These are phyloP conservation scores for Physocephala rufipes DNA, from an alignment of 2,888 invertebrate species.

Conservation along the genomic window DNA sequence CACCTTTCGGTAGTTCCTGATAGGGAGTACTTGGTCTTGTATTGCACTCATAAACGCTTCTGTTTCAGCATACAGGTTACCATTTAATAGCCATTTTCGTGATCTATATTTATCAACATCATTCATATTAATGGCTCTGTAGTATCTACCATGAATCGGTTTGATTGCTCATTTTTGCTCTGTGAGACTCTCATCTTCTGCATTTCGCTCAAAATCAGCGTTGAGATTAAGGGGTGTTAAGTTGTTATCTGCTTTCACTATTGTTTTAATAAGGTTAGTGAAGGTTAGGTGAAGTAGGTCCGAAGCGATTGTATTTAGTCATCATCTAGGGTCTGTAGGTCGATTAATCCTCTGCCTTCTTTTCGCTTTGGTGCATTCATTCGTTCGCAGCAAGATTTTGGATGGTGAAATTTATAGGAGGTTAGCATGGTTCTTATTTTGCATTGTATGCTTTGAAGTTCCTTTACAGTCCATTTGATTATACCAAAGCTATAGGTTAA, in stretches of 20 bases:
- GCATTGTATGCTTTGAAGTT: conserved; percentile 23
- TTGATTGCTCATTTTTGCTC: background rate
- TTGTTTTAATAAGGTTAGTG: too few species aligned
- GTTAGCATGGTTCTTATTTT: conserved; percentile 32
- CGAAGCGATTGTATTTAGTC: background rate
- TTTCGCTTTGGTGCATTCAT: conserved; percentile 26
- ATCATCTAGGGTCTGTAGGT: conserved; percentile 16
- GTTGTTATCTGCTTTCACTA: background rate
- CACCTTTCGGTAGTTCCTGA: too few species aligned
- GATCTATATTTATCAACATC: too few species aligned
- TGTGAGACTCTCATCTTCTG: background rate
- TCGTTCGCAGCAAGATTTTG: conserved; percentile 32
- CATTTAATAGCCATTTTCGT: too few species aligned
- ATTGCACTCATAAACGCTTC: too few species aligned
- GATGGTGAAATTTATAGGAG: conserved; percentile 31
- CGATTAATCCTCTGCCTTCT: conserved; percentile 31
- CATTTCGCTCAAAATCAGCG: background rate
- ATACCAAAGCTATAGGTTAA: conserved; percentile 29
- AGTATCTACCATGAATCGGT: too few species aligned
- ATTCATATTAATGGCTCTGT: too few species aligned
- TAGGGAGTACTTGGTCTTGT: too few species aligned
- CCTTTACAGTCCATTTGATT: conserved; percentile 31
- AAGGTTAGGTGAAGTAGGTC: too few species aligned
- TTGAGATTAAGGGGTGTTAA: background rate
- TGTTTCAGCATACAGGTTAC: too few species aligned